A percentile compares a stretch with the other conserved stretches of the same genome.
phyloP scores from a whole-genome alignment of 2,113 vertebrate genomes.

The Takifugu bimaculatus region DNA sequence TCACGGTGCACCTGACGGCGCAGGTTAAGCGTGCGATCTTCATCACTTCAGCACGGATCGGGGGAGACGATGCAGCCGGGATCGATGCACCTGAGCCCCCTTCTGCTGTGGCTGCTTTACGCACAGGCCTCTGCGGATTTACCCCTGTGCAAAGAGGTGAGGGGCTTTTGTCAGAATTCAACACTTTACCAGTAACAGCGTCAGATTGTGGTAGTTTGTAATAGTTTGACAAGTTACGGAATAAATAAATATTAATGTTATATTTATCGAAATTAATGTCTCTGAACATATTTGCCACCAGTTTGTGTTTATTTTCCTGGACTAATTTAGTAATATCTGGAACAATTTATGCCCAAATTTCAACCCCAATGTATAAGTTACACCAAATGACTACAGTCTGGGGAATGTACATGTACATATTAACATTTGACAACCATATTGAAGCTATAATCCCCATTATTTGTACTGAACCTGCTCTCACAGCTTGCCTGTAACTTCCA shows the following conservation, averaged over 20 bases:
- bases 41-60: conserved; percentile 35
- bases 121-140: conserved; percentile 54
- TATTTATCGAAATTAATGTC: too few species aligned
- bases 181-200: too few species aligned
- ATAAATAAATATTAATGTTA: too few species aligned
- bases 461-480: not conserved
- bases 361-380: not conserved
- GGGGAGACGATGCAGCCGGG: conserved; percentile 41
- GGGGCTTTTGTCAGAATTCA: conserved; percentile 9
- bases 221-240: too few species aligned
- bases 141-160: conserved; percentile 79
- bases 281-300: too few species aligned
- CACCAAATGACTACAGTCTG: too few species aligned
- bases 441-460: not conserved
- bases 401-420: too few species aligned
- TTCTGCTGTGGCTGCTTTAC: conserved; percentile 48
- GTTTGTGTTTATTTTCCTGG: too few species aligned
- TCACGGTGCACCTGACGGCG: conserved; percentile 33
- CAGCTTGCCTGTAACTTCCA: conserved; percentile 2
- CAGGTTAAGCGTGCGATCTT: conserved; percentile 11
- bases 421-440: too few species aligned
- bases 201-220: too few species aligned
- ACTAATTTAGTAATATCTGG: too few species aligned
- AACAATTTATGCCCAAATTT: too few species aligned
- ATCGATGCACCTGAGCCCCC: conserved; percentile 4